Conservation (phyloP, 2,888 invertebrate species). For the Synanthedon andrenaeformis region DNA sequence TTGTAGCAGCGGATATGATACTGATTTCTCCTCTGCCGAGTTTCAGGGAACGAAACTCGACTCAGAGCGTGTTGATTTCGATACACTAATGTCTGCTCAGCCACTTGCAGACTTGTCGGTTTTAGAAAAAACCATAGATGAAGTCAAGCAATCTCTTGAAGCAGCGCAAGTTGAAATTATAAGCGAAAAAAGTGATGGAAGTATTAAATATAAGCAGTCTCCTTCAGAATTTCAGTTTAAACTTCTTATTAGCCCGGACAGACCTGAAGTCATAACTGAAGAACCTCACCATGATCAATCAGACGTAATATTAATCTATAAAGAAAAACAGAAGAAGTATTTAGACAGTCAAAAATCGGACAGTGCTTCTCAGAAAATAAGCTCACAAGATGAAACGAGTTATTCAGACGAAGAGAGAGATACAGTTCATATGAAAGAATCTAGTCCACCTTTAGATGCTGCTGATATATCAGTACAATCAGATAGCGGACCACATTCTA, state of each 20-base stretch:
- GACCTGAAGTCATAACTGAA: slow-evolving; percentile 71
- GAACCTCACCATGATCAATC: slow-evolving; percentile 63
- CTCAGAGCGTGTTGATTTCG: slow-evolving; percentile 59
- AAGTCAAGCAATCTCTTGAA: slow-evolving; percentile 78
- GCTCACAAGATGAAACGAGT: slow-evolving; percentile 54
- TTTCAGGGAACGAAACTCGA: slow-evolving; percentile 68
- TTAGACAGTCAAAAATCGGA: slow-evolving; percentile 53
- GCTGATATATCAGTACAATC: slow-evolving; percentile 53
- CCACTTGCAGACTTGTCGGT: slow-evolving; percentile 66
- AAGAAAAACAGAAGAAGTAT: slow-evolving; percentile 25
- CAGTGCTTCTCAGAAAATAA: slow-evolving; percentile 43
- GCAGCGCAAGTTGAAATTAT: slow-evolving; percentile 78
- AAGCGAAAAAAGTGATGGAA: slow-evolving; percentile 73
- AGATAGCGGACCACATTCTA: slow-evolving; percentile 65
- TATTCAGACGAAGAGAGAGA: slow-evolving; percentile 70
- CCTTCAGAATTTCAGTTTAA: slow-evolving; percentile 82
- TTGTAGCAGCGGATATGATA: slow-evolving; percentile 76
- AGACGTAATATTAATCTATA: slow-evolving; percentile 24
- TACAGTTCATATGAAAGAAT: slow-evolving; percentile 52
- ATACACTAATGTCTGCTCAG: slow-evolving; percentile 62
- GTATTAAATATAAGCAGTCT: slow-evolving; percentile 76
- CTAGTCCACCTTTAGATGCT: slow-evolving; percentile 49
- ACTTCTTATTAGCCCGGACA: slow-evolving; percentile 64
- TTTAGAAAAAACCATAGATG: slow-evolving; percentile 77
- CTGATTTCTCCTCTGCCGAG: slow-evolving; percentile 75